Evolutionary conservation across 2,113 vertebrate species (phyloP), one percentile per base, ranked within the genome.

Genomic region (Clarias magur): DNA sequence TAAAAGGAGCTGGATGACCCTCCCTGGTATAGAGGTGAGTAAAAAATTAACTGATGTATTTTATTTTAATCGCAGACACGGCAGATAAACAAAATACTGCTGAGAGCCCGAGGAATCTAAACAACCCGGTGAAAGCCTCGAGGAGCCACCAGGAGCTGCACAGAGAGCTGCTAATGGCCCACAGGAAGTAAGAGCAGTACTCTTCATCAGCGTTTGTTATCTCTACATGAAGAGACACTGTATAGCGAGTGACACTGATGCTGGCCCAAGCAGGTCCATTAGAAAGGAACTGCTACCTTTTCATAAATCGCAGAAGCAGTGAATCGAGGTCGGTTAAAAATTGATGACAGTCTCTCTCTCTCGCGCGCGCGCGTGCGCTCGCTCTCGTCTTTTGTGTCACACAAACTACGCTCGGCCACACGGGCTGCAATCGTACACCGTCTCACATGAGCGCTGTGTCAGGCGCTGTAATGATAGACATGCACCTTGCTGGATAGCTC

Each of bases 71-170:
- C 15, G 11, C 86, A 93, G 93, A 92, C 87, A 89, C 89, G 84
- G 87, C 86, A 83, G 86, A 89, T 81, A 88, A 85, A 85, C 59
- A 82, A 54, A 88, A 82, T 60, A 17, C 30, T 19, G 81, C 23
- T 62, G 91, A 92, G 4, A 30, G 19, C 30, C 85, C 90, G 19
- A 62, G 89, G 42, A 90, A 80, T 84, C 86, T 85, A 25, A 68
- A 80, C 6, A 92, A 89, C 80, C 87, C 90, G 4, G 65, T 90
- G 2, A 94, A 92, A 83, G 42, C 87, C 3, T 91, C 93, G n/a
- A 92, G 92, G 88, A 92, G 90, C 67, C 95, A 95, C 73, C 93
- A 94, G 42, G 93, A 94, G 87, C 94, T 95, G 15, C 95, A 95
- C 90, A 94, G 92, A 81, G 95, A 95, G 72, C 92, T 95, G 76